Conservation (phyloP, 2,113 vertebrate genomes). For the Pterophyllum scalare region DNA sequence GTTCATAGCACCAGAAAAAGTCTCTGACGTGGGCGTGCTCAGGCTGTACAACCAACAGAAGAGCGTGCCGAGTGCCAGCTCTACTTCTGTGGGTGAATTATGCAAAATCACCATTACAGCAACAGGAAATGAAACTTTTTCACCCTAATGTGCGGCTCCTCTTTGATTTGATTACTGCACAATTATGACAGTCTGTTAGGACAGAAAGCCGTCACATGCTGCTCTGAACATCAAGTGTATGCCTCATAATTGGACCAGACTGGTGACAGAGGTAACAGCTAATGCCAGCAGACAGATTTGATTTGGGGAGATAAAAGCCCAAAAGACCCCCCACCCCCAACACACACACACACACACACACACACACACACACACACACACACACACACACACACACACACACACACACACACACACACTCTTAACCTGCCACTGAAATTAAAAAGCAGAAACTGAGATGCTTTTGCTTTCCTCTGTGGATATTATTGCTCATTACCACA, state of each 20-base stretch:
- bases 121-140: slow-evolving; percentile 44
- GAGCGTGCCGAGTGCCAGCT: slow-evolving; percentile 2
- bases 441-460: slow-evolving; percentile 5
- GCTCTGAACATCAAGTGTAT: background rate
- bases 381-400: background rate
- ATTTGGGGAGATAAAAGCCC: slow-evolving; percentile 42
- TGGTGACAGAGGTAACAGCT: slow-evolving; percentile 32
- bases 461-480: background rate
- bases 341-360: background rate
- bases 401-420: background rate
- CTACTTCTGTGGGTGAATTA: slow-evolving; percentile 46
- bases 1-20: slow-evolving; percentile 5
- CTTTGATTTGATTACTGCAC: slow-evolving; percentile 19
- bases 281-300: slow-evolving; percentile 47
- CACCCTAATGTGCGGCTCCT: background rate
- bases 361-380: background rate
- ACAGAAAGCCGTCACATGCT: slow-evolving; percentile 1
- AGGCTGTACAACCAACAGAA: slow-evolving; percentile 41
- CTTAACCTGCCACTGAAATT: slow-evolving; percentile 4
- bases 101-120: slow-evolving; percentile 38
- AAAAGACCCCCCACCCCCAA: background rate
- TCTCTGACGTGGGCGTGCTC: slow-evolving; percentile 34
- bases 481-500: slow-evolving; percentile 42
- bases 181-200: slow-evolving; percentile 3
- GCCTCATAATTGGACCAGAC: slow-evolving; percentile 30